A percentile compares a stretch with the other conserved stretches of the same genome.
These are phyloP conservation scores for Lepus europaeus DNA, from an alignment of 2,113 vertebrate genomes.

Conservation along the genomic window DNA sequence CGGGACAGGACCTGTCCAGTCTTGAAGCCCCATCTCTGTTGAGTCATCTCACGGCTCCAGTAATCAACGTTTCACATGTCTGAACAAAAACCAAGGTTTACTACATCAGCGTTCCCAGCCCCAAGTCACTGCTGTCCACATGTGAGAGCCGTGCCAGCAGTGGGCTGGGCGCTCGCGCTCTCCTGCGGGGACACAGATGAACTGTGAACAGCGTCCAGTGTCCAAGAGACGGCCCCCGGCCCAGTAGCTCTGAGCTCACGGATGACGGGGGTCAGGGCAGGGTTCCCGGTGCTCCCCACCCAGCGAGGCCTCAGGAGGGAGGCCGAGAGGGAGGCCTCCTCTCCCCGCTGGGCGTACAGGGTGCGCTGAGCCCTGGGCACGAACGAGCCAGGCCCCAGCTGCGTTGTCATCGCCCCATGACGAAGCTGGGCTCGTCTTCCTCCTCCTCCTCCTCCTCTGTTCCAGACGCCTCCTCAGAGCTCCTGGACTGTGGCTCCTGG, in stretches of 20 bases:
- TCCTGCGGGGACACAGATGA: neutral
- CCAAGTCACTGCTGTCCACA: neutral
- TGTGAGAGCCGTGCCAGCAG: neutral
- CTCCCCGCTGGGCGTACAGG: slow-evolving; percentile 60
- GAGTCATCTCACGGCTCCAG: neutral
- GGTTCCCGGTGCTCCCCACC: slow-evolving; percentile 74
- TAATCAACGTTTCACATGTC: neutral
- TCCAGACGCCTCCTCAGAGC: slow-evolving; percentile 81
- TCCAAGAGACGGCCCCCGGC: slow-evolving; percentile 60
- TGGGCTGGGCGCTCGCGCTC: neutral
- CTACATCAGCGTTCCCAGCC: slow-evolving; percentile 49
- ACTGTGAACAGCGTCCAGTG: slow-evolving; percentile 49
- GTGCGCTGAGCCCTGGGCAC: slow-evolving; percentile 71
- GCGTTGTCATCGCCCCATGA: slow-evolving; percentile 84
- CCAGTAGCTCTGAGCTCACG: slow-evolving; percentile 75
- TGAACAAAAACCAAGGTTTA: slow-evolving; percentile 66
- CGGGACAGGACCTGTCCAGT: neutral
- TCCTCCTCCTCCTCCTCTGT: slow-evolving; percentile 85
- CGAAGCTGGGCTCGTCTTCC: slow-evolving; percentile 85
- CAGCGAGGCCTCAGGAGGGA: slow-evolving; percentile 62
- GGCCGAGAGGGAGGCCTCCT: slow-evolving; percentile 46
- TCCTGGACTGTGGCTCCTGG: slow-evolving; percentile 83
- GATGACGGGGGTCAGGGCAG: slow-evolving; percentile 72
- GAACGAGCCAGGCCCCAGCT: slow-evolving; percentile 62
- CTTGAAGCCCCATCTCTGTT: neutral